Percentiles rank a stretch among this genome's conserved stretches.
Evolutionary conservation across 2,113 vertebrate species (phyloP).

Genomic region (Crotalus helleri): DNA sequence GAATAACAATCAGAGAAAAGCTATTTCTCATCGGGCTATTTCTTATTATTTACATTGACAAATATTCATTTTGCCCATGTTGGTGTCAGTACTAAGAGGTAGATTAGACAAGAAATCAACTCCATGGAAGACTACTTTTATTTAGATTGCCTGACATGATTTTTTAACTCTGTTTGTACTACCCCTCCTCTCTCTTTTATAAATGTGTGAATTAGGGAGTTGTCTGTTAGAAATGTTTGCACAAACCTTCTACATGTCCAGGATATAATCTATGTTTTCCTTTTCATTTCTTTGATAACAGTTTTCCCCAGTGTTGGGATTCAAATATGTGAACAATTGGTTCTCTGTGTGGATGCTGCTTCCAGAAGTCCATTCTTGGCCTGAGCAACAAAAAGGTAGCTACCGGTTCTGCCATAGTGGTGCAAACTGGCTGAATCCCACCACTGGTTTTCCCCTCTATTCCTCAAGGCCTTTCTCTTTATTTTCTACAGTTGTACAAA

Average conservation of each 20-base stretch:
- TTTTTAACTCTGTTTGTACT: neutral
- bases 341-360: too few species aligned
- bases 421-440: too few species aligned
- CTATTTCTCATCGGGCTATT: neutral
- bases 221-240: neutral
- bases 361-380: too few species aligned
- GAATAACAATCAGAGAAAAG: neutral
- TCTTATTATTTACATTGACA: neutral
- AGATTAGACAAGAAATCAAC: neutral
- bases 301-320: neutral
- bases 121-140: neutral
- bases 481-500: neutral
- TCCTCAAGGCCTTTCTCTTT: neutral
- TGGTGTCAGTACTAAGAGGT: neutral
- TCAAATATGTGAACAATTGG: too few species aligned
- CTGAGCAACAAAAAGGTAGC: too few species aligned
- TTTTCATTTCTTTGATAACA: neutral
- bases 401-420: too few species aligned
- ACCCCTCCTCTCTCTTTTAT: neutral
- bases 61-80: neutral
- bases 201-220: neutral
- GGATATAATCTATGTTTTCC: neutral
- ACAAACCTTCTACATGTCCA: neutral
- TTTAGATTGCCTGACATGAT: neutral
- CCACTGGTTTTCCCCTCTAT: neutral